A percentile compares a stretch with the other conserved stretches of the same genome.
Evolutionary conservation across 35 echinoderm and acorn worm species (phyloP).

Genomic region (Lytechinus pictus): DNA sequence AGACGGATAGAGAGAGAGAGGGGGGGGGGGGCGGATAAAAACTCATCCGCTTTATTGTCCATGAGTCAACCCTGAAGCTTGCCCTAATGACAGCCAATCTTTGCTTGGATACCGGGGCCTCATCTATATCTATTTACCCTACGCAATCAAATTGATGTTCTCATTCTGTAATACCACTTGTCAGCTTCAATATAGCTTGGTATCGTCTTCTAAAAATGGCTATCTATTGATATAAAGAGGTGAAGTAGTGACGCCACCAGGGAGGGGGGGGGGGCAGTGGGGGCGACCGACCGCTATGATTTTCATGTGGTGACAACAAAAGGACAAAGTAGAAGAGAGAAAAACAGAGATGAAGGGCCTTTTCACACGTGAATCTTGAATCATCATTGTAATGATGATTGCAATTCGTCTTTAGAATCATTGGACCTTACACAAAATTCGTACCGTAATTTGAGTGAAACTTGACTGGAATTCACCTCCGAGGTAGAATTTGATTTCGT

Average conservation of each 20-base stretch:
- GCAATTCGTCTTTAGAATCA: no score
- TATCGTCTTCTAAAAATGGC: not conserved
- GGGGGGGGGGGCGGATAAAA: not conserved
- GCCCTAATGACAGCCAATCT: not conserved
- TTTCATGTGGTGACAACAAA: no score
- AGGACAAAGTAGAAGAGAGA: no score
- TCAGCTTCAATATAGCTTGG: not conserved
- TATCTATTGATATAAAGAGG: not conserved
- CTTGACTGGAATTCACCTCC: no score
- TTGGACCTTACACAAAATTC: no score
- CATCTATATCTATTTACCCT: not conserved
- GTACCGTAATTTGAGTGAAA: no score
- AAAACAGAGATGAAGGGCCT: no score
- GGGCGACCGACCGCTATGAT: no score
- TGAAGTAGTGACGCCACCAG: not conserved
- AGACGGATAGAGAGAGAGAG: not conserved
- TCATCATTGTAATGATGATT: no score
- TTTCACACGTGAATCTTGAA: no score
- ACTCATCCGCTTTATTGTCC: not conserved
- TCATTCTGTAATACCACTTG: not conserved
- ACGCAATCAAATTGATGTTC: not conserved
- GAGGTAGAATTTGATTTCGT: no score
- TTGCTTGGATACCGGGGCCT: not conserved
- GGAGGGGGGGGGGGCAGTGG: no score
- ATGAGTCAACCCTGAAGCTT: conserved; percentile 1